Percentiles rank a stretch among this genome's conserved stretches.
These are phyloP conservation scores for Mormyrus lacerda DNA, from an alignment of 2,113 vertebrate genomes.

Conservation along the genomic window DNA sequence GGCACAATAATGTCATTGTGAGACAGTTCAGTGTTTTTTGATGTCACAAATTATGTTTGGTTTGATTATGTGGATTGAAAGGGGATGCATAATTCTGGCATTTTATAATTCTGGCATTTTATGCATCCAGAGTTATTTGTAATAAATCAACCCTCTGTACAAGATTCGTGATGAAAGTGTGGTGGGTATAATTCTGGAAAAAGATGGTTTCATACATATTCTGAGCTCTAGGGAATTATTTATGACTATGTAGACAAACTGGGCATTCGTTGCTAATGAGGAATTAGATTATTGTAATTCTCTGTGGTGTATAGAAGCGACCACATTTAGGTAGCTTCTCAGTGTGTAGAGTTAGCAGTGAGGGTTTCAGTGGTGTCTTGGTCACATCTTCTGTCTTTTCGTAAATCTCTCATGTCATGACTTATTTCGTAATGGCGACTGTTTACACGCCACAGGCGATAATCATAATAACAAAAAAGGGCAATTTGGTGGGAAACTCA, in stretches of 20 bases:
- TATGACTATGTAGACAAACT: neutral
- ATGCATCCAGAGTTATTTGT: neutral
- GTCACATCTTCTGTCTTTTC: neutral
- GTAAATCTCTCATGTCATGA: neutral
- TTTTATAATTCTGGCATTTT: neutral
- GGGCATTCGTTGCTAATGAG: neutral
- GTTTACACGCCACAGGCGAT: neutral
- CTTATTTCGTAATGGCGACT: neutral
- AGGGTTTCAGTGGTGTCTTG: neutral
- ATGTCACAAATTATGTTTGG: constrained; percentile 19
- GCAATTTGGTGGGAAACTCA: neutral
- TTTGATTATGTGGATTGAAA: constrained; percentile 9
- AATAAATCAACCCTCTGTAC: neutral
- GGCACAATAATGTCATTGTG: neutral
- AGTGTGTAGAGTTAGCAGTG: neutral
- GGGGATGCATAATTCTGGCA: neutral
- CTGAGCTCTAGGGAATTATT: neutral
- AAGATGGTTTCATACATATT: neutral
- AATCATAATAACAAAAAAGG: neutral
- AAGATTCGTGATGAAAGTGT: neutral
- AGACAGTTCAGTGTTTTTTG: constrained; percentile 24
- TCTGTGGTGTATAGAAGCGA: neutral
- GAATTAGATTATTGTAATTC: neutral
- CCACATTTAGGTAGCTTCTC: neutral
- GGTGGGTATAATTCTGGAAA: neutral